phyloP scores from a whole-genome alignment of 2,113 vertebrate species.

The Tauraco erythrolophus region DNA sequence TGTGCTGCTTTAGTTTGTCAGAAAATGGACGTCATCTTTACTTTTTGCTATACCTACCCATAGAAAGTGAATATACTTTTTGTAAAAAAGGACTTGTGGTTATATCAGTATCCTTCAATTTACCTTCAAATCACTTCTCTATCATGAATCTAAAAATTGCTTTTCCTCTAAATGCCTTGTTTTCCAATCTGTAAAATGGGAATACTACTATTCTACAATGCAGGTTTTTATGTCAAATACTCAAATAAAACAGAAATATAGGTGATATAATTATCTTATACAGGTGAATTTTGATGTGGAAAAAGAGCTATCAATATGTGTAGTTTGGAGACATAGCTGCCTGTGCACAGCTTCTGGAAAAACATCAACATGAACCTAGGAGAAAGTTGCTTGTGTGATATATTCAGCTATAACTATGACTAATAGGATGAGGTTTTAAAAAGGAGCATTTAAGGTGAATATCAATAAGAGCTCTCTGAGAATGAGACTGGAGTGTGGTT shows the following conservation, averaged over 20 bases:
- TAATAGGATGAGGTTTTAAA: not conserved
- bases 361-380: not conserved
- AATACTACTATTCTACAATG: not conserved
- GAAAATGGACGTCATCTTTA: not conserved
- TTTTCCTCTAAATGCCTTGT: not conserved
- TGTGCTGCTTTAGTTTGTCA: not conserved
- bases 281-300: not conserved
- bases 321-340: not conserved
- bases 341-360: not conserved
- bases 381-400: not conserved
- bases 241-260: not conserved
- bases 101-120: not conserved
- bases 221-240: not conserved
- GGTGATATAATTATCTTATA: not conserved
- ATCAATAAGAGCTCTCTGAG: not conserved
- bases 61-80: not conserved
- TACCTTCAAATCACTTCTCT: not conserved
- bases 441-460: not conserved
- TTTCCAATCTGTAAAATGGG: not conserved
- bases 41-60: not conserved
- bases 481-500: not conserved
- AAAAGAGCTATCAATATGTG: not conserved
- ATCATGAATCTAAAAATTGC: not conserved
- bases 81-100: not conserved
- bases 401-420: not conserved